phyloP scores from a whole-genome alignment of 1,140 invertebrate genomes.

The Ctenoplectra terminalis region DNA sequence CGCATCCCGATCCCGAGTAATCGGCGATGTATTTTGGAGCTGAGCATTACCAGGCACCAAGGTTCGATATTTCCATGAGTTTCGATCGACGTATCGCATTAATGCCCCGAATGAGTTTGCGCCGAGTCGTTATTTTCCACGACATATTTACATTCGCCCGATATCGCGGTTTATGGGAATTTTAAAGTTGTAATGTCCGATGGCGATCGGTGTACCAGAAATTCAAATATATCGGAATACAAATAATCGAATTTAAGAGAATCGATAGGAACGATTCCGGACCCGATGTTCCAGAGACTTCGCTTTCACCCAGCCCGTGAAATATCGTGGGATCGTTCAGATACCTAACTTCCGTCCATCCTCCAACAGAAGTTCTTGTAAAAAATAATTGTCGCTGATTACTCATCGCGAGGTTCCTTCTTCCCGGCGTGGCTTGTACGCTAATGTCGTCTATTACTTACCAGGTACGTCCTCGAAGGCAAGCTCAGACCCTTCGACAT shows the following conservation, averaged over 20 bases:
- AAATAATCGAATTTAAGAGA: background rate
- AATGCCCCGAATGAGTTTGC: slow-evolving; percentile 6
- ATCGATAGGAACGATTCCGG: no score
- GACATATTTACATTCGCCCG: no score
- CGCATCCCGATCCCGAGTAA: slow-evolving; percentile 41
- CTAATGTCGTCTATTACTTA: slow-evolving; percentile 75
- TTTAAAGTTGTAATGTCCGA: background rate
- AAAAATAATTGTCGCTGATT: slow-evolving; percentile 59
- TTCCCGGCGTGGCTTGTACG: slow-evolving; percentile 64
- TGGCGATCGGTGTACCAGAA: no score
- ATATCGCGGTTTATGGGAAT: background rate
- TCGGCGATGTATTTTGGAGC: slow-evolving; percentile 53
- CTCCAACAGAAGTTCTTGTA: slow-evolving; percentile 49
- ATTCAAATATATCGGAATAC: background rate
- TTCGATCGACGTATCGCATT: slow-evolving; percentile 51
- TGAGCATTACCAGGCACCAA: slow-evolving; percentile 73
- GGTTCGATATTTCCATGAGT: slow-evolving; percentile 74
- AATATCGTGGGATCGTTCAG: slow-evolving; percentile 18
- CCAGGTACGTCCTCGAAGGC: slow-evolving; percentile 47
- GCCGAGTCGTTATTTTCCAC: no score
- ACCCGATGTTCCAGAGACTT: background rate
- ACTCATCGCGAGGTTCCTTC: slow-evolving; percentile 55
- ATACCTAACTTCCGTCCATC: slow-evolving; percentile 31
- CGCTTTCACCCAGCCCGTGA: background rate
- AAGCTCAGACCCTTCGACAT: slow-evolving; percentile 19